Percentiles rank a stretch among this genome's conserved stretches.
These are phyloP conservation scores for Coccyzus lansbergi DNA, from an alignment of 2,797 vertebrate genomes.

Conservation along the genomic window DNA sequence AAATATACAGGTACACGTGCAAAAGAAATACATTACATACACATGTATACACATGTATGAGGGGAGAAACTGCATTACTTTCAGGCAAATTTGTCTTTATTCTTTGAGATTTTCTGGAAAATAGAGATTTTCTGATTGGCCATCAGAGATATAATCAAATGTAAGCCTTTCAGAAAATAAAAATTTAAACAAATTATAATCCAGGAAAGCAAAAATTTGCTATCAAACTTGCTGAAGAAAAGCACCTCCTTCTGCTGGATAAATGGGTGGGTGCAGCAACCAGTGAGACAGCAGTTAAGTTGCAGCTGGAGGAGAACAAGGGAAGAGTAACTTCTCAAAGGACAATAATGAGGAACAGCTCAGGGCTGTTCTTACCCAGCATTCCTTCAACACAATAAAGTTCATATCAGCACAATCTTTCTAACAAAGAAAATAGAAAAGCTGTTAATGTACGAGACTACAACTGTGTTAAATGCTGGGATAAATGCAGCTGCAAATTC, in stretches of 20 bases:
- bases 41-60: neutral
- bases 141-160: neutral
- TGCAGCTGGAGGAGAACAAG: neutral
- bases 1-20: rapidly evolving
- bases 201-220: neutral
- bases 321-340: neutral
- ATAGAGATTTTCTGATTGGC: neutral
- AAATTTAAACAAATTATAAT: neutral
- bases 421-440: neutral
- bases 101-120: neutral
- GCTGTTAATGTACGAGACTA: neutral
- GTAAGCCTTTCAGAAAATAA: neutral
- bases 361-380: neutral
- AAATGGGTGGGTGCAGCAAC: neutral
- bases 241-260: neutral
- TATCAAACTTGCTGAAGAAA: neutral
- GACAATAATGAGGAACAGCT: neutral
- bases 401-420: neutral
- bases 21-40: neutral
- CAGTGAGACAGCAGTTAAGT: neutral
- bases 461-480: neutral
- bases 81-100: neutral
- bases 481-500: neutral
- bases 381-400: neutral
- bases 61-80: neutral